Base-by-base conservation (phyloP, 2,888 invertebrate genomes). In the Drosophila mimica region DNA sequence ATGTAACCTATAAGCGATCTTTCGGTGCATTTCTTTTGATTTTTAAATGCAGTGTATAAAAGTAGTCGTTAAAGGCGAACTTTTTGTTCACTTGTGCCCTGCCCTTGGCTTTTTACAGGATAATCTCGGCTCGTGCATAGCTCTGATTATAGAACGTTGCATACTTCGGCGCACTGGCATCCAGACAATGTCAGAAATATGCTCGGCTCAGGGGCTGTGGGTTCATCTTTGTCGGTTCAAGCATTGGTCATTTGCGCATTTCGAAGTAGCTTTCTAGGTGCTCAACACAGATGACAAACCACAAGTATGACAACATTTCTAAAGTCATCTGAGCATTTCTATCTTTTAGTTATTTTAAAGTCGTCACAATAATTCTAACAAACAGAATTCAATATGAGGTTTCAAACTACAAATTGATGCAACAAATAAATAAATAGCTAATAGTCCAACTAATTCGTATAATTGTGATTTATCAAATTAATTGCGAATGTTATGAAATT, bases 81-180 rank as follows among this genome's bases (percentile, higher is more conserved):
- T 40, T 52, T 31, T 43, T 57, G 57, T 57, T 65, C 46, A 62
- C 25, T 56, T 53, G 48, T 53, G 53, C 46, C 9, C 53, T 46
- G 58, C 48, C 34, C 43, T 43, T 46, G 38, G 43, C 56, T 36
- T 31, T 60, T 43, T 40, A 30, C 52, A 58, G 51, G 53, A 67
- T 52, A 79, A 84, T 82, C 84, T 74, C 71, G 59, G 75, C 70
- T 70, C 49, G 54, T 67, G 20, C 59, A 70, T 59, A 53, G 70
- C 70, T 81, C 75, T 81, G 87, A 86, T 86, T 86, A 76, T 81
- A 63, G 67, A 69, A 64, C 71, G 70, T 66, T 72, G 74, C 84
- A 76, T 76, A 81, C 79, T 87, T 88, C 68, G 74, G 57, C 52
- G 68, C 64, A 61, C 66, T 70, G 84, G 81, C 70, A 81, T 85